phyloP scores from a whole-genome alignment of 2,113 vertebrate genomes.

The Circaetus cinerascens region DNA sequence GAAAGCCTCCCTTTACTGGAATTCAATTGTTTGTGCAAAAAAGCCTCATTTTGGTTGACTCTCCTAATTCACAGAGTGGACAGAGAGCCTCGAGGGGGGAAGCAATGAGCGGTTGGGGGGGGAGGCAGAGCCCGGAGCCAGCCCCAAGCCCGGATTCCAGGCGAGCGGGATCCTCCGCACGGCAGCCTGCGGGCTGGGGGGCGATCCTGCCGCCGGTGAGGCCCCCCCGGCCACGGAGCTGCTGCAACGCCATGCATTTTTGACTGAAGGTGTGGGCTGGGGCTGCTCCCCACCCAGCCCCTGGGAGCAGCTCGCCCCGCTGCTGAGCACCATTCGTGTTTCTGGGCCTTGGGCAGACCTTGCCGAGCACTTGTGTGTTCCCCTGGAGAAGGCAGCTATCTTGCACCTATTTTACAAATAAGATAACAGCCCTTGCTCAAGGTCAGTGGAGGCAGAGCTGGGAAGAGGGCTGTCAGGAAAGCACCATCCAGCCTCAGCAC shows the following conservation, averaged over 20 bases:
- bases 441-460: background rate
- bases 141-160: background rate
- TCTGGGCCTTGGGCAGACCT: background rate
- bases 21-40: background rate
- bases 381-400: background rate
- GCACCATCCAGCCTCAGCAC: background rate
- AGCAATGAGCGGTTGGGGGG: background rate
- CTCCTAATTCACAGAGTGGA: background rate
- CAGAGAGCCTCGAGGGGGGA: background rate
- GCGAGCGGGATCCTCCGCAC: background rate
- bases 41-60: background rate
- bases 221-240: background rate
- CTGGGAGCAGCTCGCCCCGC: background rate
- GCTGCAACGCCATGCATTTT: background rate
- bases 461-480: background rate
- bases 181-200: background rate
- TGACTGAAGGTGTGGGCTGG: background rate
- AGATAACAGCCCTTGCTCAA: conserved; percentile 40
- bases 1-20: background rate
- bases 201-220: rapidly evolving
- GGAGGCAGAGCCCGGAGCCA: background rate
- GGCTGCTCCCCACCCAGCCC: background rate
- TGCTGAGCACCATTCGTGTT: rapidly evolving
- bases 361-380: background rate
- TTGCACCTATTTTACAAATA: background rate